Conservation (phyloP, 1,140 invertebrate species). For the Asbolus verrucosus region DNA sequence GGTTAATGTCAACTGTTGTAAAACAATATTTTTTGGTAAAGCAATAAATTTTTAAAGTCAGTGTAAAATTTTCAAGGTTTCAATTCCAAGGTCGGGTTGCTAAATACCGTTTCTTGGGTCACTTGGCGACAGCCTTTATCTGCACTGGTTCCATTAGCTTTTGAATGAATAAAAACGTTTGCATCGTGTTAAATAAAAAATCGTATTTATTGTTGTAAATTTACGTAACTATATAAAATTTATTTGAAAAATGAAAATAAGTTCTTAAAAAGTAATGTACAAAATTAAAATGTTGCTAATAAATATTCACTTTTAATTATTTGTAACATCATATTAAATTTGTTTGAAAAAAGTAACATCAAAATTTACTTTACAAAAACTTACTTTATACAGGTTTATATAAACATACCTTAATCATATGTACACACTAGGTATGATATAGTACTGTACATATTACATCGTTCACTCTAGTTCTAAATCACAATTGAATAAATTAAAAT, state of each 20-base stretch:
- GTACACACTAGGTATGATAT: slow-evolving; percentile 7
- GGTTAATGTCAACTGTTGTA: too few species aligned
- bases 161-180: too few species aligned
- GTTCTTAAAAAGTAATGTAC: slow-evolving; percentile 40
- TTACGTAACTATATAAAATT: slow-evolving; percentile 22
- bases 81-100: too few species aligned
- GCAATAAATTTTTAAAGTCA: too few species aligned
- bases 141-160: too few species aligned
- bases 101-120: too few species aligned
- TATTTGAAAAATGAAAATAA: slow-evolving; percentile 39
- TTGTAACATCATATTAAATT: slow-evolving; percentile 33
- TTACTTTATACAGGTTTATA: slow-evolving; percentile 19
- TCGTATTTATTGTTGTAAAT: too few species aligned
- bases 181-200: too few species aligned
- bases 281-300: slow-evolving; percentile 36
- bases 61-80: too few species aligned
- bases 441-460: slow-evolving; percentile 16
- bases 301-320: slow-evolving; percentile 23
- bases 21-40: too few species aligned
- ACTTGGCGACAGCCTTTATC: too few species aligned
- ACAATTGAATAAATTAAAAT: slow-evolving; percentile 37
- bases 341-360: slow-evolving; percentile 20
- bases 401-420: slow-evolving; percentile 30
- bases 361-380: slow-evolving; percentile 26
- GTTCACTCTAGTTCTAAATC: slow-evolving; percentile 24